Conservation (phyloP, 2,113 vertebrate species). For the Stigmatopora nigra region DNA sequence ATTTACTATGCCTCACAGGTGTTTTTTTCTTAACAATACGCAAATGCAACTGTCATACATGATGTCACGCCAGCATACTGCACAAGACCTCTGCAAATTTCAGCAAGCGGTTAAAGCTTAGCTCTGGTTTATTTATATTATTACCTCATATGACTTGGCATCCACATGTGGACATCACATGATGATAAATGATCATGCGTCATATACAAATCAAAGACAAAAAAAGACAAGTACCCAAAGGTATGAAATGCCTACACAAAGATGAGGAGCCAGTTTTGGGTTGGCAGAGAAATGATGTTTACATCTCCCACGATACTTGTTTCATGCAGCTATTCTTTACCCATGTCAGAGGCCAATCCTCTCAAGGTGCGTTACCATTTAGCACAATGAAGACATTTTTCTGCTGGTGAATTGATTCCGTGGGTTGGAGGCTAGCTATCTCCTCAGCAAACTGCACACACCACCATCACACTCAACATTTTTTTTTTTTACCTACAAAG, state of each 20-base stretch:
- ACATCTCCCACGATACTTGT: constrained; percentile 48
- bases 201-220: constrained; percentile 11
- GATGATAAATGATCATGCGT: neutral
- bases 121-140: too few species aligned
- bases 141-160: too few species aligned
- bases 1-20: too few species aligned
- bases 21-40: too few species aligned
- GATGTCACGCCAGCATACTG: too few species aligned
- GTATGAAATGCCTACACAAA: constrained; percentile 39
- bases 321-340: constrained; percentile 55
- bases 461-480: constrained; percentile 49
- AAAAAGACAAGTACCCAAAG: constrained; percentile 35
- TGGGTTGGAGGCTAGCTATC: constrained; percentile 59
- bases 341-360: constrained; percentile 55
- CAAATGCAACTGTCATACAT: too few species aligned
- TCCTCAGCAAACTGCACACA: constrained; percentile 47
- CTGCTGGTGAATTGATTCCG: constrained; percentile 57
- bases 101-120: too few species aligned
- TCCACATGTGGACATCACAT: too few species aligned
- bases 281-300: constrained; percentile 52
- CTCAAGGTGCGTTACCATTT: constrained; percentile 65
- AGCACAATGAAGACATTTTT: constrained; percentile 44
- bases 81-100: too few species aligned
- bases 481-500: constrained; percentile 57
- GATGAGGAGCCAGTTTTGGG: constrained; percentile 50